These are phyloP conservation scores for Fundulus diaphanus DNA, from an alignment of 2,797 vertebrate species.

Conservation along the genomic window DNA sequence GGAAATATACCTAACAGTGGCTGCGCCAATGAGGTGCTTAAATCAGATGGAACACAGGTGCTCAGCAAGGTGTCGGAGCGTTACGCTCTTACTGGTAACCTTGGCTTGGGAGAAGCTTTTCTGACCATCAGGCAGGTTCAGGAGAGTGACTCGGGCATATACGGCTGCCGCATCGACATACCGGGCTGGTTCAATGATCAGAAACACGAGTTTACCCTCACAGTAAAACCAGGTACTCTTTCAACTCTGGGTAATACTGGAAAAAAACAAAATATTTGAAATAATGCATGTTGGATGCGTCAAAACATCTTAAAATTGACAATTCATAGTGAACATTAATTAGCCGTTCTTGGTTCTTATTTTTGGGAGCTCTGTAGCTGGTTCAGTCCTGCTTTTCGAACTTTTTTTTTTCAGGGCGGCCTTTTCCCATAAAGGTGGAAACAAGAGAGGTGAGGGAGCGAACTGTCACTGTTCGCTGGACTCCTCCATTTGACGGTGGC, in stretches of 20 bases:
- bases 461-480: conserved; percentile 65
- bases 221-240: conserved; percentile 74
- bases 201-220: conserved; percentile 58
- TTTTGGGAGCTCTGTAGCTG: not conserved
- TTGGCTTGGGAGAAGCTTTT: conserved; percentile 75
- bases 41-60: conserved; percentile 69
- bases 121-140: conserved; percentile 78
- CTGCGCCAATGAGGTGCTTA: conserved; percentile 74
- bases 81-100: conserved; percentile 75
- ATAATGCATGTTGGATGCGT: not conserved
- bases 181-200: conserved; percentile 83
- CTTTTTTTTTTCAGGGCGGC: conserved; percentile 45
- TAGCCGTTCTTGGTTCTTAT: not conserved
- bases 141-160: conserved; percentile 79
- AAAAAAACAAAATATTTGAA: not conserved
- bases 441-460: conserved; percentile 60
- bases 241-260: not conserved
- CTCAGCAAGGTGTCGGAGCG: conserved; percentile 55
- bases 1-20: conserved; percentile 63
- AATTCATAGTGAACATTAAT: not conserved
- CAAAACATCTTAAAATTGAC: not conserved
- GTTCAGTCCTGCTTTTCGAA: not conserved
- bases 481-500: conserved; percentile 62
- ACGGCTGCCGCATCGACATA: conserved; percentile 87
- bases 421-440: conserved; percentile 55